These are phyloP conservation scores for Sebastes ruberrimus DNA, from an alignment of 2,797 vertebrate genomes.

Conservation along the genomic window DNA sequence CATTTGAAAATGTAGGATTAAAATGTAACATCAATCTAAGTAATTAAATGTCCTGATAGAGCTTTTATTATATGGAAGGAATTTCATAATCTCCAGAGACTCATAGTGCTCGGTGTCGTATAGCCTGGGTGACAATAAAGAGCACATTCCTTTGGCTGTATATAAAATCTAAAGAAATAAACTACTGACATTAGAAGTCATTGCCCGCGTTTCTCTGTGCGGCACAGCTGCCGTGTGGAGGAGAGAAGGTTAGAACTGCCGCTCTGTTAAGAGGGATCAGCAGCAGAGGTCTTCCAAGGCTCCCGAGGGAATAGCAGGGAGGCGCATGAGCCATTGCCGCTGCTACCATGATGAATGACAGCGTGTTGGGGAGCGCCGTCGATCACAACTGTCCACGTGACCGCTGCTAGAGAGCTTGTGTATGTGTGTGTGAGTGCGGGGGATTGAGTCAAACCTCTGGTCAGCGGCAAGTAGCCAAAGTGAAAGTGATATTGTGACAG, in stretches of 20 bases:
- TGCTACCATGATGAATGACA: conserved; percentile 53
- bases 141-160: background rate
- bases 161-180: background rate
- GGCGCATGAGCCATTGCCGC: conserved; percentile 10
- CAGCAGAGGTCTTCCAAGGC: conserved; percentile 24
- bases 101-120: background rate
- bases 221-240: conserved; percentile 7
- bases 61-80: background rate
- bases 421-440: background rate
- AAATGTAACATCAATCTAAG: background rate
- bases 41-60: conserved; percentile 9
- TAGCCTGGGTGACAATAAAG: background rate
- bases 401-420: background rate
- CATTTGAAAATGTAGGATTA: background rate
- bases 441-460: conserved; percentile 40
- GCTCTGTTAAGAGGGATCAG: conserved; percentile 49
- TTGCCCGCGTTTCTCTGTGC: conserved; percentile 1
- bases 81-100: conserved; percentile 1
- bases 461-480: conserved; percentile 41
- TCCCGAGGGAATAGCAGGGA: conserved; percentile 16
- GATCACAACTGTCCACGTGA: conserved; percentile 30
- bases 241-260: conserved; percentile 23
- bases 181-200: conserved; percentile 1
- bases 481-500: conserved; percentile 58
- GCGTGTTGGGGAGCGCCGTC: conserved; percentile 8